Percentiles rank a stretch among this genome's conserved stretches.
phyloP scores from a whole-genome alignment of 53 echinoderm and acorn worm genomes.

The Echinometra lucunter region DNA sequence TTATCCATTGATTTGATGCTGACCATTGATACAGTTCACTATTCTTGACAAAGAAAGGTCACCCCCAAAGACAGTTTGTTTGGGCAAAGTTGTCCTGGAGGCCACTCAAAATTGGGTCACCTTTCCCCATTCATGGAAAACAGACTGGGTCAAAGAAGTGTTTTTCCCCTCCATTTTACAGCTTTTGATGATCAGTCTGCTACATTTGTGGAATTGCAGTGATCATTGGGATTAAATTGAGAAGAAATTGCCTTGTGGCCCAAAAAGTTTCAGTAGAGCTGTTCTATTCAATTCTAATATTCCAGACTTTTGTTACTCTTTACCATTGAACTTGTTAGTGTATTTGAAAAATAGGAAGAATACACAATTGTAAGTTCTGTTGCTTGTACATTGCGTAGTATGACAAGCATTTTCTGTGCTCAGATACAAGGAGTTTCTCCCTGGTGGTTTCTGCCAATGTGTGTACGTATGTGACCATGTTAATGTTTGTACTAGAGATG shows the following conservation, averaged over 20 bases:
- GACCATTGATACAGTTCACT: not conserved
- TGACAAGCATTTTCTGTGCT: not conserved
- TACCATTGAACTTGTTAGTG: slow-evolving; percentile 34
- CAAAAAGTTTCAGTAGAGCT: not conserved
- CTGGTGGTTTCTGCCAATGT: not conserved
- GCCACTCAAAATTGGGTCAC: slow-evolving; percentile 8
- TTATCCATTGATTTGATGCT: not conserved
- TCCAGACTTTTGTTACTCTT: not conserved
- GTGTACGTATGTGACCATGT: too few relatives aligned
- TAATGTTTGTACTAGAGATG: too few relatives aligned
- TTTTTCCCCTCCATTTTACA: not conserved
- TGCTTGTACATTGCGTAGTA: not conserved
- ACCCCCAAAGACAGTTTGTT: not conserved
- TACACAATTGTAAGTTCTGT: not conserved
- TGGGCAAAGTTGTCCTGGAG: not conserved
- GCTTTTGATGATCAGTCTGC: not conserved
- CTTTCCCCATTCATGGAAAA: not conserved
- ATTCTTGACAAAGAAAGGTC: slow-evolving; percentile 26
- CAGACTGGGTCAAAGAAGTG: not conserved
- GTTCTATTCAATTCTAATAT: slow-evolving; percentile 11
- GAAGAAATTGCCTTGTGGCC: not conserved
- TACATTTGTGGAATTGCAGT: slow-evolving; percentile 19
- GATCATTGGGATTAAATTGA: not conserved
- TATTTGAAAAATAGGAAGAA: not conserved
- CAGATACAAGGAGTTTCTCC: not conserved